phyloP scores from a whole-genome alignment of 2,888 invertebrate species.

The Drosophila demipolita region DNA sequence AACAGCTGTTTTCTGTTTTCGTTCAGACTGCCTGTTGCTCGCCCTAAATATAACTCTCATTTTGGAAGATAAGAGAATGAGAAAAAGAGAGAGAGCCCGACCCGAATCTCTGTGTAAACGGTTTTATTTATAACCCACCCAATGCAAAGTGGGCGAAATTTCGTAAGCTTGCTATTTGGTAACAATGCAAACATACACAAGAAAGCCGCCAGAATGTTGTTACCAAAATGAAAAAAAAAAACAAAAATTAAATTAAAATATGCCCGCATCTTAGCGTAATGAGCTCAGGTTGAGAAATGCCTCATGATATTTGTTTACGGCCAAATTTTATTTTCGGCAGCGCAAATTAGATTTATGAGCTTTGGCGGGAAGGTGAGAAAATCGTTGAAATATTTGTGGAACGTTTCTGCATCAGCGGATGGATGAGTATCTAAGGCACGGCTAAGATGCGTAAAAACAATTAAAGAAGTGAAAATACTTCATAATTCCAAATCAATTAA shows the following conservation, averaged over 20 bases:
- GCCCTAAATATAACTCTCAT: constrained; percentile 27
- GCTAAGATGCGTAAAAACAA: constrained; percentile 5
- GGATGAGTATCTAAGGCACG: constrained; percentile 11
- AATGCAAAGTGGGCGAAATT: constrained; percentile 62
- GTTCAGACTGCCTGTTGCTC: constrained; percentile 54
- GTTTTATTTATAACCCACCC: constrained; percentile 53
- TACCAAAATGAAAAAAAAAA: constrained; percentile 28
- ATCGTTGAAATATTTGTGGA: constrained; percentile 48
- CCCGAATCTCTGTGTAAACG: constrained; percentile 56
- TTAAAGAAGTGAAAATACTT: neutral
- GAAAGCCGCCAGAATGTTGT: constrained; percentile 42
- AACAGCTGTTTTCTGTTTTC: constrained; percentile 77
- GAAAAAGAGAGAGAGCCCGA: constrained; percentile 15
- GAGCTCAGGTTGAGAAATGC: constrained; percentile 49
- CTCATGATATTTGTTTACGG: constrained; percentile 47
- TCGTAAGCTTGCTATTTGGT: constrained; percentile 68
- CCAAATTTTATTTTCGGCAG: constrained; percentile 22
- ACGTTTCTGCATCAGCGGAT: constrained; percentile 24
- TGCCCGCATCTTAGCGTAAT: constrained; percentile 9
- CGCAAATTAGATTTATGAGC: constrained; percentile 46
- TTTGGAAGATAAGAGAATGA: neutral
- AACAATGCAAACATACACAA: constrained; percentile 30
- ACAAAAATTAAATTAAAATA: neutral
- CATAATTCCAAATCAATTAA: neutral
- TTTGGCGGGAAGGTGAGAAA: constrained; percentile 27